Evolutionary conservation across 2,113 vertebrate species (phyloP), one percentile per base, ranked within the genome.

Genomic region (Nesoenas mayeri): DNA sequence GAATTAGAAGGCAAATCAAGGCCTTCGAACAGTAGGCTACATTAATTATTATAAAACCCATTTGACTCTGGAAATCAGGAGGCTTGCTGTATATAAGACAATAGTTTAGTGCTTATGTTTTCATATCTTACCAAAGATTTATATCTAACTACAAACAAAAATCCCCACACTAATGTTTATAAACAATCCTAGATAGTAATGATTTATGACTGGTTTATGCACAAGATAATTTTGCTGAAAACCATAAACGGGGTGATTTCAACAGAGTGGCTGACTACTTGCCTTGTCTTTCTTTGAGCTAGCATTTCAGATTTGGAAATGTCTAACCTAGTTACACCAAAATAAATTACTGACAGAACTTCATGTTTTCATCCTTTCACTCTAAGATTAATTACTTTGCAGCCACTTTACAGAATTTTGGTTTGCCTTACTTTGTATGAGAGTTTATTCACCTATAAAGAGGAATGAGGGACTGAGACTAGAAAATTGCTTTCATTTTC

Each of bases 1-100:
- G 92, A 87, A 87, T 91, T 88, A 84, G 88, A 93, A 96, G 79
- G 61, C 61, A 91, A 84, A 95, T 62, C 77, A 86, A 95, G 72
- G 48, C 79, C 65, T 88, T 84, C 36, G n/a, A 93, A 83, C 6
- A 71, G 28, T 31, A 53, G 10, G 34, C 10, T 72, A 57, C 53
- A 74, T 19, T 75, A 67, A 72, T 65, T 89, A 34, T 83, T 92
- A 47, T 72, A 86, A 93, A 95, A 16, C 9, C 2, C 0, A 0
- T 51, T 70, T 70, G 11, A 82, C 22, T 62, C 20, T 25, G 42
- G 47, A 73, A 79, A 85, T 66, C 28, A 56, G 44, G 32, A 66
- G 28, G 1, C 9, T 64, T 78, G 12, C 16, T 89, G 16, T 62
- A 58, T 38, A 36, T 48, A 88, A 38, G 11, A 82, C 8, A 32